A percentile compares a stretch with the other conserved stretches of the same genome.
Conservation (phyloP, 2,113 vertebrate genomes). For the Petrocephalus microphthalmus region DNA sequence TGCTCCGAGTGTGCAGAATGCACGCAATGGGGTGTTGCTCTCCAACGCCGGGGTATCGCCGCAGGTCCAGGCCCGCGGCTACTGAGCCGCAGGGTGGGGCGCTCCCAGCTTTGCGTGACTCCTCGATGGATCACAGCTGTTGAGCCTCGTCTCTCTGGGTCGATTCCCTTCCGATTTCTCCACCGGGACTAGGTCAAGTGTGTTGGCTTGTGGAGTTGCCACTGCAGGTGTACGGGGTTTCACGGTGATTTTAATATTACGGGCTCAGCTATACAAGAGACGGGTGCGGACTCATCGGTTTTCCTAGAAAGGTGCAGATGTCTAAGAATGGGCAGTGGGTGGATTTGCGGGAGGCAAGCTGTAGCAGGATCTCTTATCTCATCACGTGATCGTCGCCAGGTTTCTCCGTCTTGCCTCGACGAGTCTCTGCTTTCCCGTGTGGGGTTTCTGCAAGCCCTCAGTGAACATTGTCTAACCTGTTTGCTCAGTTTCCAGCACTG, state of each 20-base stretch:
- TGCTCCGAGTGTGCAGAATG: not conserved
- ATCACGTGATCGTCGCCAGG: not conserved
- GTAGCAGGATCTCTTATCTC: not conserved
- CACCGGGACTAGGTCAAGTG: not conserved
- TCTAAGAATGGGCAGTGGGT: not conserved
- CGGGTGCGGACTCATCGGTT: not conserved
- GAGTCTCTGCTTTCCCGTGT: not conserved
- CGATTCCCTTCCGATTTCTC: not conserved
- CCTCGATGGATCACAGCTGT: not conserved
- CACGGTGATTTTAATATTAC: not conserved
- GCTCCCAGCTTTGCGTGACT: not conserved
- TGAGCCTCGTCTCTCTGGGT: not conserved
- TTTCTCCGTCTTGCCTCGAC: conserved; percentile 5
- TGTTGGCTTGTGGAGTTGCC: not conserved
- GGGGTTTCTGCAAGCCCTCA: not conserved
- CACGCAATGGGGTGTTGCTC: not conserved
- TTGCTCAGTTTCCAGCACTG: not conserved
- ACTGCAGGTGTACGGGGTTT: not conserved
- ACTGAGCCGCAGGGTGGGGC: not conserved
- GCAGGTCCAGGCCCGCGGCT: not conserved
- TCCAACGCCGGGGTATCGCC: not conserved
- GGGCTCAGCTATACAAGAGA: not conserved
- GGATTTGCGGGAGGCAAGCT: not conserved
- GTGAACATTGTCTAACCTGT: not conserved
- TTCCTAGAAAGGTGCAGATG: not conserved